These are phyloP conservation scores for Tyrophagus putrescentiae DNA, from an alignment of 1,140 invertebrate genomes.

Conservation along the genomic window DNA sequence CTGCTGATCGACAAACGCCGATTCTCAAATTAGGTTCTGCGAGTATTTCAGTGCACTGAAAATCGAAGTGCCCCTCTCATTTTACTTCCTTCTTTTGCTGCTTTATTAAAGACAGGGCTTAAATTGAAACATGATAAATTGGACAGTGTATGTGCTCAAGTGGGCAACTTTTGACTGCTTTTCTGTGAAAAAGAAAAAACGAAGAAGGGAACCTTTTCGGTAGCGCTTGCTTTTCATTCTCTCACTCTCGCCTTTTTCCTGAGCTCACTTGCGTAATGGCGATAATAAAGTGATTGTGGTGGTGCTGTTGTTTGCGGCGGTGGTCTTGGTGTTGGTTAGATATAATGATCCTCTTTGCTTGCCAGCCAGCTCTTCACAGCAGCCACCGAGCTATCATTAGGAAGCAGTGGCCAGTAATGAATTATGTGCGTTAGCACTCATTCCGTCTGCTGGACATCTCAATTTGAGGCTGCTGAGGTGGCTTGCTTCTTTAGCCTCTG, in stretches of 20 bases:
- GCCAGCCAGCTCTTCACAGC: background rate
- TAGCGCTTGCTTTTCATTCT: background rate
- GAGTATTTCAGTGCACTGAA: too few relatives aligned
- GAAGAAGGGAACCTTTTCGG: background rate
- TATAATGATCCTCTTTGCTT: background rate
- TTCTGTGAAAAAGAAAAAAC: background rate
- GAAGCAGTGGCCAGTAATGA: background rate
- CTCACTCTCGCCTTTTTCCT: background rate
- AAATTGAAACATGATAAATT: too few relatives aligned
- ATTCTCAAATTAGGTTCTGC: too few relatives aligned
- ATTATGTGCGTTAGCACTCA: background rate
- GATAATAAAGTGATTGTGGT: constrained; percentile 10
- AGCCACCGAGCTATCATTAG: background rate
- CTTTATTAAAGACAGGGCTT: too few relatives aligned
- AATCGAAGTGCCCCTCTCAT: too few relatives aligned
- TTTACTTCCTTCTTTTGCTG: too few relatives aligned
- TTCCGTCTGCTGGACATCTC: background rate
- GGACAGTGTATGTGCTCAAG: too few relatives aligned
- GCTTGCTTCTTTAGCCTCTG: too few relatives aligned
- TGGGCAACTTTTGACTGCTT: too few relatives aligned
- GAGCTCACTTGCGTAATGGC: background rate
- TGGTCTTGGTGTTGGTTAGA: too few relatives aligned
- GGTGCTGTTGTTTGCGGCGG: too few relatives aligned
- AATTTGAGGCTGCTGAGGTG: background rate
- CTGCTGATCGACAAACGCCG: too few relatives aligned